Evolutionary conservation across 2,797 vertebrate genomes (phyloP), one percentile per base, ranked within the genome.

Genomic region (Nyctalus aviator): DNA sequence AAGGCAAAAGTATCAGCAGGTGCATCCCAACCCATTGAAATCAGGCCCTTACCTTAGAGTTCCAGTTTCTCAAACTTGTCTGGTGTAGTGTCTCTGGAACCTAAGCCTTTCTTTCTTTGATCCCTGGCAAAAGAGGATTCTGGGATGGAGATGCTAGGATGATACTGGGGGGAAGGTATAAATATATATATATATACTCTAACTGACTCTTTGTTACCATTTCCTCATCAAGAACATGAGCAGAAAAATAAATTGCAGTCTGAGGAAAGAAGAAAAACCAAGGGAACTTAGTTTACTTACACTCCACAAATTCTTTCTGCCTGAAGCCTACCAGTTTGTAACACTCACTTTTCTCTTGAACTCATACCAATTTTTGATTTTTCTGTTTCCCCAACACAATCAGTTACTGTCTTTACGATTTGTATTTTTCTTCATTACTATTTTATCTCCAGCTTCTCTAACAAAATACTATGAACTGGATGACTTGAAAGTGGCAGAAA

Each of bases 21-120:
- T 84, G 11, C 20, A 27, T 41, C 17, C 25, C 86, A 81, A 57
- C 1, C 18, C 37, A 84, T 18, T 8, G 55, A 46, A 73, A 66
- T 4, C 53, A 25, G 69, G 3, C 2, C 69, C 46, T 92, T 55
- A 72, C 21, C 66, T 6, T 71, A 18, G 11, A 91, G 5, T 12
- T 55, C n/a, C 35, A 59, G 8, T 46, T 62, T 13, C 18, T 87
- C 77, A 13, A 2, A 37, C 46, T 68, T 85, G 73, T 21, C n/a
- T 88, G 6, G n/a, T 59, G 14, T 14, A 44, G 9, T 68, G 17
- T 95, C 13, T 68, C 18, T 88, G 37, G 8, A 23, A 75, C 21
- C 18, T 55, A 12, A 93, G 23, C 5, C 35, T 92, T 76, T 88
- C 32, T 95, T 76, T 92, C 32, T 95, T 76, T 92, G 57, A 69